Conservation (phyloP, 2,888 invertebrate genomes). For the Eledona agricola region DNA sequence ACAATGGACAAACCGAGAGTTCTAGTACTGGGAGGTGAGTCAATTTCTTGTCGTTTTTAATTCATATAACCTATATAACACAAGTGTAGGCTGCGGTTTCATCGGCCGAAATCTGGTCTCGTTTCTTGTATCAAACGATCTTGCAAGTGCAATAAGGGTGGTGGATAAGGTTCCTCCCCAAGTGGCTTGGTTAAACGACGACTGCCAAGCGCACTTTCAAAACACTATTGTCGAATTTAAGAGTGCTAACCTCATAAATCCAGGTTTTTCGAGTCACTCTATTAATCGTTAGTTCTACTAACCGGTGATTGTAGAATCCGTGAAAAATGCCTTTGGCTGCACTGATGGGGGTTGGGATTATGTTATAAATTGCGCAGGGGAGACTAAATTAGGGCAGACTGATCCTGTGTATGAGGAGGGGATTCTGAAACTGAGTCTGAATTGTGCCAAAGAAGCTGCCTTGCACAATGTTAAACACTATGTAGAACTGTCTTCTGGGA, state of each 20-base stretch:
- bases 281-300: slow-evolving; percentile 20
- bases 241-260: slow-evolving; percentile 91
- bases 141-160: slow-evolving; percentile 78
- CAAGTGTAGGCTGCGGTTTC: slow-evolving; percentile 84
- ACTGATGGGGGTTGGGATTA: slow-evolving; percentile 73
- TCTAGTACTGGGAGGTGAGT: slow-evolving; percentile 53
- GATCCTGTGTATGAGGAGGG: slow-evolving; percentile 93
- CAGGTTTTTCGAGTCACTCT: slow-evolving; percentile 66
- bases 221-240: slow-evolving; percentile 83
- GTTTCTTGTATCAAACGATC: slow-evolving; percentile 79
- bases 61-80: slow-evolving; percentile 44
- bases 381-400: slow-evolving; percentile 87
- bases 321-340: slow-evolving; percentile 77
- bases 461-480: slow-evolving; percentile 74
- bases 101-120: slow-evolving; percentile 89
- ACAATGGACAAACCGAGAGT: slow-evolving; percentile 52
- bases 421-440: slow-evolving; percentile 81
- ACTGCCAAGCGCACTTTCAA: slow-evolving; percentile 74
- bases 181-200: slow-evolving; percentile 86
- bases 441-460: slow-evolving; percentile 83
- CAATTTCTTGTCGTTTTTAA: slow-evolving; percentile 19
- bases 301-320: slow-evolving; percentile 71
- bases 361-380: slow-evolving; percentile 91
- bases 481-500: slow-evolving; percentile 86
- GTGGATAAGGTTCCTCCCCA: slow-evolving; percentile 95